A percentile compares a stretch with the other conserved stretches of the same genome.
phyloP scores from a whole-genome alignment of 2,888 invertebrate genomes.

The Pristionchus arcanus region DNA sequence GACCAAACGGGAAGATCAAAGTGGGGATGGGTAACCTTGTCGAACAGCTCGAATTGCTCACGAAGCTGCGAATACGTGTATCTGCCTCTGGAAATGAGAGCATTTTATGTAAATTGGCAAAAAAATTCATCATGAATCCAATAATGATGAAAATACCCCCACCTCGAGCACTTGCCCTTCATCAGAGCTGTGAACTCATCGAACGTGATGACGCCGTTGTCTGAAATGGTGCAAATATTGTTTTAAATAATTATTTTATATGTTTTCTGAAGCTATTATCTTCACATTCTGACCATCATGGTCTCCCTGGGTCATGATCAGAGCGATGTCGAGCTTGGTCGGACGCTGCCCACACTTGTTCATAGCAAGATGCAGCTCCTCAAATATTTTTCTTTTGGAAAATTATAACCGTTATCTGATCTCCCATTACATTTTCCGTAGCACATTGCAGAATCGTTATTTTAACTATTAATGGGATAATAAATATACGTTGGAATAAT shows the following conservation, averaged over 20 bases:
- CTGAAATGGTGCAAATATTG: constrained; percentile 61
- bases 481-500: neutral
- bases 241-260: too few relatives aligned
- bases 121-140: neutral
- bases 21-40: constrained; percentile 66
- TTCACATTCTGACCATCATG: constrained; percentile 71
- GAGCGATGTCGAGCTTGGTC: constrained; percentile 73
- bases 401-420: too few relatives aligned
- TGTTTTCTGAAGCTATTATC: too few relatives aligned
- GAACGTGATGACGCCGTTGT: constrained; percentile 77
- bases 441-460: too few relatives aligned
- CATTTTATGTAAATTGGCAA: neutral
- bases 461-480: neutral
- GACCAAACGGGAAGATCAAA: neutral
- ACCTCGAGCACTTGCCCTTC: constrained; percentile 61
- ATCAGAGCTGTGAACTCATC: constrained; percentile 77
- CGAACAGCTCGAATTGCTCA: constrained; percentile 77
- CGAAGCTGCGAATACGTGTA: constrained; percentile 71
- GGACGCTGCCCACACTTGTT: constrained; percentile 76
- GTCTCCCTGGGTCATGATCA: constrained; percentile 77
- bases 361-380: constrained; percentile 76
- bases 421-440: too few relatives aligned
- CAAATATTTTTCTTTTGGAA: too few relatives aligned
- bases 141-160: neutral
- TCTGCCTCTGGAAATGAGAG: constrained; percentile 58